Evolutionary conservation across 1,140 invertebrate genomes (phyloP), one percentile per base, ranked within the genome.

Genomic region (Drosophila ananassae): DNA sequence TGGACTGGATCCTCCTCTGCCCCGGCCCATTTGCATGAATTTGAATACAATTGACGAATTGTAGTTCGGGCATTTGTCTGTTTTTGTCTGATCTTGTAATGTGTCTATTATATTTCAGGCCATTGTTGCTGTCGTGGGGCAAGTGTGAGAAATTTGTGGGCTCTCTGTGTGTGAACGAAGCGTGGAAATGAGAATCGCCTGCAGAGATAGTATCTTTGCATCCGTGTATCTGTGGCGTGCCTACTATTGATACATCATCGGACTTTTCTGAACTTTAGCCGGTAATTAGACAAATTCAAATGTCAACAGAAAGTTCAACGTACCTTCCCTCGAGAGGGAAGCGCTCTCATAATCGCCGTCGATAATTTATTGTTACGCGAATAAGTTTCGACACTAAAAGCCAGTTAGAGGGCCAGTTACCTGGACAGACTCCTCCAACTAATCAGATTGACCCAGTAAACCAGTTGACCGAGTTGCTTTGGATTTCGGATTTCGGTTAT

Each of bases 41-140:
- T 89, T 89, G 83, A 89, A 89, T 89, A 89, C 83, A 89, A 89
- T 89, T 89, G 83, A 89, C 83, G 83, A 89, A 89, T 89, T 68
- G 79, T 89, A 79, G 61, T 83, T 89, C 56, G 74, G 67, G 76
- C 71, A 83, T 83, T 79, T 76, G 73, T 85, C 77, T 48, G 68
- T 62, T 52, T 44, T 73, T 73, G 80, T 56, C 78, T 67, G 71
- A 73, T 73, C 63, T 81, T 82, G 74, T 89, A 89, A 89, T 82
- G 83, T 89, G 72, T 89, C 78, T 87, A 87, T 87, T 87, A 89
- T 87, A 79, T 56, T 66, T 73, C 66, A 41, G 10, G 32, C 68
- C 77, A 72, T 82, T 79, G 67, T 77, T 64, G 63, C 39, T 69
- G 34, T 50, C 52, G 62, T 17, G 32, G 32, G 30, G 34, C 9